Evolutionary conservation across 2,113 vertebrate species (phyloP).

Genomic region (Chaetodon auriga): DNA sequence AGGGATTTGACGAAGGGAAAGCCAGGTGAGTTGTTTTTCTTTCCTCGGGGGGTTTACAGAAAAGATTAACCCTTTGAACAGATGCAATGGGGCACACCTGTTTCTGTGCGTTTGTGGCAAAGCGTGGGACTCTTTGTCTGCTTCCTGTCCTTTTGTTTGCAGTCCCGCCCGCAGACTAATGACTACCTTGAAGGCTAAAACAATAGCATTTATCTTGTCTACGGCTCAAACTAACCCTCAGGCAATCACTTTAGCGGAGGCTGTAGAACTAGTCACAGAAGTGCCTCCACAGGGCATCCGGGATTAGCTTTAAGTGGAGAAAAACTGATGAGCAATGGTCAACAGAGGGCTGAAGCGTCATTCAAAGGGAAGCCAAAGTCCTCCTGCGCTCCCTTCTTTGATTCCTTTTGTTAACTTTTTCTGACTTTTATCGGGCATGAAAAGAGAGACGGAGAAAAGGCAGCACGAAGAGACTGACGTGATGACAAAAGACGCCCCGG

Average conservation of each 20-base stretch:
- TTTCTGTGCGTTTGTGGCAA: constrained; percentile 43
- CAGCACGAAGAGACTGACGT: constrained; percentile 49
- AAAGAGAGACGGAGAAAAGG: not conserved
- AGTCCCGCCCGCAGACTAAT: constrained; percentile 68
- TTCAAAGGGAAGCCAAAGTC: constrained; percentile 10
- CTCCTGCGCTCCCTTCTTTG: not conserved
- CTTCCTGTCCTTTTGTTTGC: constrained; percentile 69
- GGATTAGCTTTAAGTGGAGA: constrained; percentile 34
- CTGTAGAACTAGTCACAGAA: constrained; percentile 44
- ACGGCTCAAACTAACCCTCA: constrained; percentile 49
- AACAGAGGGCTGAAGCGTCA: not conserved
- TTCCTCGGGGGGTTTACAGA: constrained; percentile 27
- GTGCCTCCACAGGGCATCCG: constrained; percentile 14
- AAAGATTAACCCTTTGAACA: constrained; percentile 73
- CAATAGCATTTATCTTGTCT: constrained; percentile 76
- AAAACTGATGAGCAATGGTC: constrained; percentile 17
- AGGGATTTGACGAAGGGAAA: constrained; percentile 29
- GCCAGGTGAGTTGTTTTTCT: constrained; percentile 60
- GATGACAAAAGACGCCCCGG: constrained; percentile 72
- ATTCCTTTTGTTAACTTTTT: not conserved
- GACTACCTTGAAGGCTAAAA: constrained; percentile 73
- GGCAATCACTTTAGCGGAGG: constrained; percentile 62
- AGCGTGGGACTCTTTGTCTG: constrained; percentile 56
- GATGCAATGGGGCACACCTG: constrained; percentile 70
- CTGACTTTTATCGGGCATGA: constrained; percentile 37